Evolutionary conservation across 2,888 invertebrate species (phyloP).

Genomic region (Drosophila helvetica): DNA sequence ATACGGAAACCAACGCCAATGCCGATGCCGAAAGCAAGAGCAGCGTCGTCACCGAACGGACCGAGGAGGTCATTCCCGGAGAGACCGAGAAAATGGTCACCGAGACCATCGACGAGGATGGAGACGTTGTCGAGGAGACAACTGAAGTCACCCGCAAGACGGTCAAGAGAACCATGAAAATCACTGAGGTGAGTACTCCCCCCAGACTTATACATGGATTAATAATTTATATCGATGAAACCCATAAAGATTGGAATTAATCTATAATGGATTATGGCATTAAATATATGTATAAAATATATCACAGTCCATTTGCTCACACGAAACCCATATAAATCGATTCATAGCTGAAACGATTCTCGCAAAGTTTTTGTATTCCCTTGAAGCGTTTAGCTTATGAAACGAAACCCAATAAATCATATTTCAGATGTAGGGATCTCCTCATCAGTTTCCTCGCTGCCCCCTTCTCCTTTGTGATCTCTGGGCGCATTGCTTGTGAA

Average conservation of each 20-base stretch:
- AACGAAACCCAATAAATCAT: constrained; percentile 40
- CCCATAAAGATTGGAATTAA: too few species aligned
- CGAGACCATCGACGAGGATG: constrained; percentile 82
- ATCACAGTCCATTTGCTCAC: neutral
- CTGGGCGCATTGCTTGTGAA: constrained; percentile 25
- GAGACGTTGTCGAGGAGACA: constrained; percentile 83
- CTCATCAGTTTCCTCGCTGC: neutral
- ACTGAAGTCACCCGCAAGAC: constrained; percentile 83
- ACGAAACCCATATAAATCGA: neutral
- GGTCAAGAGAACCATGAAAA: constrained; percentile 83
- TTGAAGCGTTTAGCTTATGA: constrained; percentile 21
- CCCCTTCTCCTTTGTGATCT: constrained; percentile 10
- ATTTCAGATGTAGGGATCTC: constrained; percentile 29
- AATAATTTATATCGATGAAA: too few species aligned
- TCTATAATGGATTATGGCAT: neutral
- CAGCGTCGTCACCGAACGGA: constrained; percentile 65
- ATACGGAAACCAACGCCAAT: constrained; percentile 1
- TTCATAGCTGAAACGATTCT: neutral
- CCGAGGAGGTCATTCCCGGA: constrained; percentile 77
- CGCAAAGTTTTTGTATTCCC: neutral
- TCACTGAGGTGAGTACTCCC: constrained; percentile 81
- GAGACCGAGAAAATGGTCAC: constrained; percentile 81
- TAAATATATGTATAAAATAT: neutral
- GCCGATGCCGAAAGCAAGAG: constrained; percentile 61
- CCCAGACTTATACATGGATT: neutral